Evolutionary conservation across 2,888 invertebrate genomes (phyloP), one percentile per base, ranked within the genome.

Genomic region (Leptinotarsa rubiginosa): DNA sequence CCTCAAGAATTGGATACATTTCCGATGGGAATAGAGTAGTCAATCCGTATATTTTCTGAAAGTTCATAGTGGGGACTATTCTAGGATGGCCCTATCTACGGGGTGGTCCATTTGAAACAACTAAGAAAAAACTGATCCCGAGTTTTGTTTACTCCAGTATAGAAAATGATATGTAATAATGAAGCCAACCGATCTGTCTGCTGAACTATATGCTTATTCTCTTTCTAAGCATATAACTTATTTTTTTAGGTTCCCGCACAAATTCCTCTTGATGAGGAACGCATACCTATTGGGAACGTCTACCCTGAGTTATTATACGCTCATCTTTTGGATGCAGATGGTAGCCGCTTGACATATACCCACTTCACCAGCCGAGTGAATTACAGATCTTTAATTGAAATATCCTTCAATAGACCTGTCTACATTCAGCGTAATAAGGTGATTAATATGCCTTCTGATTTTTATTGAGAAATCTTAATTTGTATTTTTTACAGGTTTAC

Each of bases 301-400:
- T 95, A 96, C 88, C 92, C 92, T 15, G 95, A 95, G 89, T 91
- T 95, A 78, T 89, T 95, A 67, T 95, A 95, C 86, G 95, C 95
- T 18, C 94, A 95, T 88, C 89, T 96, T 74, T 90, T 95, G 82
- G 95, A 95, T 88, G 92, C 92, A 31, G 94, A 94, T 87, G 94
- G 94, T 5, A 93, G 93, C 66, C 89, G 95, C 4, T 91, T 95
- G 81, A 94, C 95, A 0, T 95, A 95, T 87, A 95, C 94, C 0
- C 95, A 95, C 88, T 95, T 93, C 85, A 94, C 95, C 68, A 93
- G 92, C 78, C 91, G 94, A 78, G 95, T 94, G 77, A 90, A 91
- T n/a, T 93, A 92, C 86, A 90, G 92, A 22, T 92, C 93, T 41
- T 89, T 94, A 81, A 90, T 95, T 72, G 95, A 95, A 87, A 93